These are phyloP conservation scores for Orchestia grillus DNA, from an alignment of 1,140 invertebrate genomes.

Conservation along the genomic window DNA sequence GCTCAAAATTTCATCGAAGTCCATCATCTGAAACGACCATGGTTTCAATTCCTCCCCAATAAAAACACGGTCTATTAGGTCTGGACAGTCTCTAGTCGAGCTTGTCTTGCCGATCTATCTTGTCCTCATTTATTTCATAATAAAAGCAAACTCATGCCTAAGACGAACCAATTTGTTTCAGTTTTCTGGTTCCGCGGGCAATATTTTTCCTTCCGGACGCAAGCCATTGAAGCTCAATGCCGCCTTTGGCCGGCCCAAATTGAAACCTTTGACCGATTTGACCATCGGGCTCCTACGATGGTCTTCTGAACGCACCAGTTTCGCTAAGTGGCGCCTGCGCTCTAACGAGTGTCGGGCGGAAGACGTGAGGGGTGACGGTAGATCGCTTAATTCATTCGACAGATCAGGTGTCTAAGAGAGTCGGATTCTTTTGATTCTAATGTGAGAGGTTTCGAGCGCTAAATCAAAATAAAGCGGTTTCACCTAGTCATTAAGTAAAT, in stretches of 20 bases:
- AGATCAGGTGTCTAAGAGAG: too few relatives aligned
- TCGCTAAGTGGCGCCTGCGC: neutral
- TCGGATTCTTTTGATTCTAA: too few relatives aligned
- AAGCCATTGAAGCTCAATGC: slow-evolving; percentile 17
- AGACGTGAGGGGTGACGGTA: too few relatives aligned
- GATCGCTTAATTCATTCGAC: too few relatives aligned
- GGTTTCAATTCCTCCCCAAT: neutral
- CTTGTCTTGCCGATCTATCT: neutral
- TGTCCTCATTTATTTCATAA: neutral
- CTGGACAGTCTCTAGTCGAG: neutral
- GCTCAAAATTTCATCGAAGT: neutral
- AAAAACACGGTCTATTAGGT: neutral
- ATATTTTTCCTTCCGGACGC: slow-evolving; percentile 41
- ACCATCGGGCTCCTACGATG: neutral
- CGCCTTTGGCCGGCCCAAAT: slow-evolving; percentile 1
- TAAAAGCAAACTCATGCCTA: neutral
- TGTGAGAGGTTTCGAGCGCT: too few relatives aligned
- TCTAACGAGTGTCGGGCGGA: neutral
- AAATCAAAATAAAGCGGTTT: too few relatives aligned
- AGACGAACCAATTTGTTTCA: neutral
- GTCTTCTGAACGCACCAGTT: slow-evolving; percentile 5
- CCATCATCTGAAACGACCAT: neutral
- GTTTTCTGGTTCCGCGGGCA: neutral
- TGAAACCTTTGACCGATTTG: slow-evolving; percentile 39
- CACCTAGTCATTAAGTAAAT: too few relatives aligned